Evolutionary conservation across 2,888 invertebrate species (phyloP).

Genomic region (Eupithecia inturbata): DNA sequence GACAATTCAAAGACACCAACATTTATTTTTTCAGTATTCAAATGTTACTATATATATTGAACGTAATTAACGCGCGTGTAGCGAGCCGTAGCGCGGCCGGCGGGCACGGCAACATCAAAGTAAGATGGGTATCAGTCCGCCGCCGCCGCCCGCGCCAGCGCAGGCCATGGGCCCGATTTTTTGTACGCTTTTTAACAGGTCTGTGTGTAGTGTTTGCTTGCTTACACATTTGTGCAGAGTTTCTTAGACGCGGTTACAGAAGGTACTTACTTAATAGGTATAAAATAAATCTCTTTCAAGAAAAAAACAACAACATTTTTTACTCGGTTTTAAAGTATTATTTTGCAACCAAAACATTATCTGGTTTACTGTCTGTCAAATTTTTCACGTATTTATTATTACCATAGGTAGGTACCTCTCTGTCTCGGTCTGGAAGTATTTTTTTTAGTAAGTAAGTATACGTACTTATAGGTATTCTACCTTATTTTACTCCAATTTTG

Average conservation of each 20-base stretch:
- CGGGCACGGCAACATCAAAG: slow-evolving; percentile 73
- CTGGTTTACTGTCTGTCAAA: not conserved
- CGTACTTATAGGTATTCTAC: no score
- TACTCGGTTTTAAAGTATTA: not conserved
- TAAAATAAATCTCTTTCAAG: not conserved
- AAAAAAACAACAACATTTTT: not conserved
- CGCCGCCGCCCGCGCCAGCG: slow-evolving; percentile 47
- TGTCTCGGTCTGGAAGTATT: no score
- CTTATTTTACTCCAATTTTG: no score
- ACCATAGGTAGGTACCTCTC: no score
- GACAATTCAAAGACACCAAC: slow-evolving; percentile 25
- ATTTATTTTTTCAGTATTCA: slow-evolving; percentile 38
- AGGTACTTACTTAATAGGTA: no score
- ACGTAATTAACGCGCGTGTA: slow-evolving; percentile 55
- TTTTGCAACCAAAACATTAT: not conserved
- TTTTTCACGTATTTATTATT: no score
- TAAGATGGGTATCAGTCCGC: slow-evolving; percentile 71
- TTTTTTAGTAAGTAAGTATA: not conserved
- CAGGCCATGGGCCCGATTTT: slow-evolving; percentile 65
- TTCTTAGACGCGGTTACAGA: not conserved
- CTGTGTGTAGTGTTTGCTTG: slow-evolving; percentile 29
- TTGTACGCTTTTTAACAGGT: slow-evolving; percentile 72
- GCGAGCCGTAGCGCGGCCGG: slow-evolving; percentile 56
- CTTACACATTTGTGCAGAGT: slow-evolving; percentile 29
- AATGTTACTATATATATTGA: slow-evolving; percentile 54